Evolutionary conservation across 2,113 vertebrate species (phyloP), one percentile per base, ranked within the genome.

Genomic region (Amphiprion percula): DNA sequence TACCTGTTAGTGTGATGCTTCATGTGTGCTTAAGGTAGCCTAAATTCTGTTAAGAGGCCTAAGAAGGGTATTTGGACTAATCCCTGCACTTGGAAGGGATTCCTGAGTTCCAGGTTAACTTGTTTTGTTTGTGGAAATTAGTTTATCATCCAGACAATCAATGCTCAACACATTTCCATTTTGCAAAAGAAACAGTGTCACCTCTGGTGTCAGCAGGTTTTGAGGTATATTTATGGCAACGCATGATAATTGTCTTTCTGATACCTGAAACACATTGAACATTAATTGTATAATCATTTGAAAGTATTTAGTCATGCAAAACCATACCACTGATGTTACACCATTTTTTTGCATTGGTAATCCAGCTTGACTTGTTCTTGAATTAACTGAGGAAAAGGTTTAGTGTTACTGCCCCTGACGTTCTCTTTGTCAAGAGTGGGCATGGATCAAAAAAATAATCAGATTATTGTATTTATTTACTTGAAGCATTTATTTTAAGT

Each of bases 61-160:
- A 66, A 65, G 47, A 61, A 24, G 54, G 75, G 23, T 55, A 41
- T 76, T 69, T 39, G 26, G 50, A 46, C 28, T 67, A 80, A 84
- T 68, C 41, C 33, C 41, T 37, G 49, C 23, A 9, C 24, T 47
- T 70, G 26, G 37, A 53, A 26, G 28, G 44, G 54, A 64, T 74
- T 74, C 39, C 33, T 10, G 19, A 46, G 1, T 71, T 68, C 67
- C n/a, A 39, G 23, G 60, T 67, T 66, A 56, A 61, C 37, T 46
- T 84, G 39, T 75, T 60, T 60, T 61, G 23, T 30, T 21, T 2
- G 64, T 62, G 37, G 19, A 41, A 52, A 52, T 21, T 7, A 52
- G 47, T 56, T 24, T 41, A 26, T 49, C 60, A 52, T 53, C 23
- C 15, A 10, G 14, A 33, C 24, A n/a, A 55, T 21, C 47, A 10